Conservation (phyloP, 2,888 invertebrate genomes). For the Ophion ellenae region DNA sequence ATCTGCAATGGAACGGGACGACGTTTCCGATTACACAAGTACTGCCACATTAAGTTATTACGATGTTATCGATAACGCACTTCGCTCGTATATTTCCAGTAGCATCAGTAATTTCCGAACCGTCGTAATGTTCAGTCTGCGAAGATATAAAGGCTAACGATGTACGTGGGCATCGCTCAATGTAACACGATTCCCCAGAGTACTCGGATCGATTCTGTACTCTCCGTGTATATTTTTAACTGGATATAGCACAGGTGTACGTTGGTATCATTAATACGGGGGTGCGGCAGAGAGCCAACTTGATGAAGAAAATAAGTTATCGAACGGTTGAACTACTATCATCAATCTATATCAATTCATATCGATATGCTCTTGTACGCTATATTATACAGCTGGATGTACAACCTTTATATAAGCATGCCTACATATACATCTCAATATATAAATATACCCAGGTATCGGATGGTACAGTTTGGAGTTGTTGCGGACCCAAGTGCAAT, state of each 20-base stretch:
- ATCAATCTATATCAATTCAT: conserved; percentile 21
- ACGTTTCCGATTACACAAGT: conserved; percentile 26
- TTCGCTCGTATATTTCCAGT: neutral
- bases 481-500: conserved; percentile 59
- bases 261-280: conserved; percentile 22
- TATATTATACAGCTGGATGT: conserved; percentile 8
- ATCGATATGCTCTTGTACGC: conserved; percentile 17
- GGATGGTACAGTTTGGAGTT: conserved; percentile 50
- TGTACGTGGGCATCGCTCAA: conserved; percentile 3
- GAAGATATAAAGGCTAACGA: conserved; percentile 39
- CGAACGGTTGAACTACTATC: conserved; percentile 35
- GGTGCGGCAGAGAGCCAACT: conserved; percentile 9
- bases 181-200: conserved; percentile 34
- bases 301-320: conserved; percentile 54
- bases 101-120: conserved; percentile 21
- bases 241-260: conserved; percentile 16
- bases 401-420: neutral
- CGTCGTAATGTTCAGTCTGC: conserved; percentile 21
- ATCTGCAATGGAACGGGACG: conserved; percentile 22
- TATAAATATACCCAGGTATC: conserved; percentile 8
- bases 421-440: conserved; percentile 6
- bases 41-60: conserved; percentile 18
- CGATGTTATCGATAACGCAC: conserved; percentile 23
- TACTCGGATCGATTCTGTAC: conserved; percentile 15
- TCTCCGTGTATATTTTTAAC: neutral